Percentiles rank a stretch among this genome's conserved stretches.
phyloP scores from a whole-genome alignment of 2,113 vertebrate genomes.

The Ammodramus savannarum region DNA sequence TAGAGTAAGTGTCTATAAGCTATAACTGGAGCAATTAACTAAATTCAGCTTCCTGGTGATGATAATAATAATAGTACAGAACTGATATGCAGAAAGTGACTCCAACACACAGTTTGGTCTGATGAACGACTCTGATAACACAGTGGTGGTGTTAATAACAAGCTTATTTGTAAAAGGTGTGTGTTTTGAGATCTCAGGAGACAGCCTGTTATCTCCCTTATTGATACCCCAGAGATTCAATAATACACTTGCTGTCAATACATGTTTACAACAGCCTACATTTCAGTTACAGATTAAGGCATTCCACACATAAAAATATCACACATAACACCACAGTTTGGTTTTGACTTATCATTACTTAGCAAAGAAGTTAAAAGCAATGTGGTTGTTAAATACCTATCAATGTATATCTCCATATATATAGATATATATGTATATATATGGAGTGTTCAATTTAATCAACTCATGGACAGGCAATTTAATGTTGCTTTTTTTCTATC shows the following conservation, averaged over 20 bases:
- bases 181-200: not conserved
- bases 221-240: not conserved
- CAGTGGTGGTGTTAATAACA: not conserved
- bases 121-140: not conserved
- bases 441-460: not conserved
- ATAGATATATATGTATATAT: too few species aligned
- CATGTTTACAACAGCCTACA: not conserved
- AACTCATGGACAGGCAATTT: not conserved
- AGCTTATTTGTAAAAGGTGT: not conserved
- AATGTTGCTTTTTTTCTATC: not conserved
- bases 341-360: not conserved
- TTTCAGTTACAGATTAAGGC: not conserved
- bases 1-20: not conserved
- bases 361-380: not conserved
- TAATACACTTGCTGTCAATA: not conserved
- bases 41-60: not conserved
- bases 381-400: not conserved
- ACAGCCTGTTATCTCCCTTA: not conserved
- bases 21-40: slow-evolving; percentile 4
- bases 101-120: not conserved
- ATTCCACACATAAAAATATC: not conserved
- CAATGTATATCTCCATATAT: not conserved
- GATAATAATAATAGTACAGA: not conserved
- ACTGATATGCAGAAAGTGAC: not conserved
- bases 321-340: not conserved